These are phyloP conservation scores for Slavum lentiscoides DNA, from an alignment of 2,888 invertebrate genomes.

Conservation along the genomic window DNA sequence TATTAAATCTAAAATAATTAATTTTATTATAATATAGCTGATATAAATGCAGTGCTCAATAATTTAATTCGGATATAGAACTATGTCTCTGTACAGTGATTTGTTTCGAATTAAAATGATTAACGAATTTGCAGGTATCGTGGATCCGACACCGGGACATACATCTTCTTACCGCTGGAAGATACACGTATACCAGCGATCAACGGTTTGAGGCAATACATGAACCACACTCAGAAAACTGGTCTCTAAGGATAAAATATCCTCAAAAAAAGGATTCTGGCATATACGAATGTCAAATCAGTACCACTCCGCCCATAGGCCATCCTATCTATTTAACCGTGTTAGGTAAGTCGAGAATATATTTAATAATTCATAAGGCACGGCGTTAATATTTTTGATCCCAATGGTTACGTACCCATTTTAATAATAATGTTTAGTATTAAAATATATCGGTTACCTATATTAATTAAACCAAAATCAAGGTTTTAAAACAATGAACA, in stretches of 20 bases:
- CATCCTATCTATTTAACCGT: slow-evolving; percentile 80
- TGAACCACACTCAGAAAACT: slow-evolving; percentile 83
- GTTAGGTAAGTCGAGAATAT: slow-evolving; percentile 68
- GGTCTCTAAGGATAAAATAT: slow-evolving; percentile 78
- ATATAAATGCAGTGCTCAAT: too few relatives aligned
- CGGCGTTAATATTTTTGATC: too few relatives aligned
- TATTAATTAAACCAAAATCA: too few relatives aligned
- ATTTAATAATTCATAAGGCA: background rate
- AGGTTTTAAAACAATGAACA: too few relatives aligned
- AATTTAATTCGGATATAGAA: too few relatives aligned
- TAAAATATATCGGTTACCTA: too few relatives aligned
- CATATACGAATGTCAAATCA: slow-evolving; percentile 88
- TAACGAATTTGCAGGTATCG: slow-evolving; percentile 66
- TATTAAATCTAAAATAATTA: too few relatives aligned
- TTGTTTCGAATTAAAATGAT: background rate
- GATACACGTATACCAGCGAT: slow-evolving; percentile 79
- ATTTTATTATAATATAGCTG: too few relatives aligned
- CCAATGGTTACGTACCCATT: too few relatives aligned
- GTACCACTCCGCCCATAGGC: slow-evolving; percentile 85
- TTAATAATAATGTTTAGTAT: too few relatives aligned
- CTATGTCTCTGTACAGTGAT: too few relatives aligned
- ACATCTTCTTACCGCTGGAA: slow-evolving; percentile 73
- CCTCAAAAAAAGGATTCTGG: slow-evolving; percentile 76
- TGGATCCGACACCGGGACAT: slow-evolving; percentile 78
- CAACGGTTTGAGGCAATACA: slow-evolving; percentile 86